A percentile compares a stretch with the other conserved stretches of the same genome.
Evolutionary conservation across 2,888 invertebrate genomes (phyloP).

Genomic region (Xestia sexstrigata): DNA sequence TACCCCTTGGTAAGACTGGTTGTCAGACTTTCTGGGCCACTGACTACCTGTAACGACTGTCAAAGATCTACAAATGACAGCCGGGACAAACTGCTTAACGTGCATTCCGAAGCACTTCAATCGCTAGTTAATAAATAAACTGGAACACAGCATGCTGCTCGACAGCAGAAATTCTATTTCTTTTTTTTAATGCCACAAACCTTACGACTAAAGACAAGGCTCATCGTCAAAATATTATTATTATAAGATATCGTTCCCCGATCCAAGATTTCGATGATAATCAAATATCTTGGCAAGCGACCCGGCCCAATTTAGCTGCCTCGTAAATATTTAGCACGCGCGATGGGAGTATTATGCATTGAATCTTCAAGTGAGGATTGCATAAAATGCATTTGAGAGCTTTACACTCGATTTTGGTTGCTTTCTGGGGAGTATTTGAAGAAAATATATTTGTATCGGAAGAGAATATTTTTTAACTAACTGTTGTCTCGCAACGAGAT

Average conservation of each 20-base stretch:
- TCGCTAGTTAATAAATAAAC: no score
- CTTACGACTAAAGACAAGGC: neutral
- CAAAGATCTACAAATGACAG: no score
- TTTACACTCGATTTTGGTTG: neutral
- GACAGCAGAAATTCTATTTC: no score
- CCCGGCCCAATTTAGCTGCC: conserved; percentile 43
- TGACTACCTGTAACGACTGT: no score
- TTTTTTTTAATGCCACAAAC: neutral
- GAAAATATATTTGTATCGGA: neutral
- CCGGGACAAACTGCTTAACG: no score
- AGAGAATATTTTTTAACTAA: neutral
- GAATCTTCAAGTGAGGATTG: conserved; percentile 24
- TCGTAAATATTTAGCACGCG: conserved; percentile 57
- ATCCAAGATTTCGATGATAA: conserved; percentile 53
- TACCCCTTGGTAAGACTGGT: no score
- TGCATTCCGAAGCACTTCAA: no score
- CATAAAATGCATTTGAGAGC: conserved; percentile 27
- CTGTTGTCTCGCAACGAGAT: neutral
- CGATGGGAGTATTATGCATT: conserved; percentile 36
- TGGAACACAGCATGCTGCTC: no score
- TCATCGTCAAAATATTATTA: conserved; percentile 23
- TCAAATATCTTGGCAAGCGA: conserved; percentile 54
- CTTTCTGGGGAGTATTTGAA: neutral
- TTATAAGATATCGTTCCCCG: conserved; percentile 3
- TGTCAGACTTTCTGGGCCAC: no score